Conservation (phyloP, 2,797 vertebrate genomes). For the Schizothorax lantsangensis region DNA sequence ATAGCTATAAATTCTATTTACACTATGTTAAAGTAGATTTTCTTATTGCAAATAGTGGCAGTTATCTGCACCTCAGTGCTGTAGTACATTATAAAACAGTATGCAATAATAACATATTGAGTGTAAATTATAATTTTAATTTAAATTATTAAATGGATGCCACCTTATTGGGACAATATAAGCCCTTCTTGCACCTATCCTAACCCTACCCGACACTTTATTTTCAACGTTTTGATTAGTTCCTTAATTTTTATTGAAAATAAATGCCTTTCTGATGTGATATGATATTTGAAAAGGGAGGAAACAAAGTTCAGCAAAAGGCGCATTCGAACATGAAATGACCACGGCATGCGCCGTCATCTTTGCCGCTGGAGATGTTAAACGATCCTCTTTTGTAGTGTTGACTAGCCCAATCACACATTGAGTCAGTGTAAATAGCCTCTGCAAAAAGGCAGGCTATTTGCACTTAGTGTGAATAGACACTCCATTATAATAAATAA, state of each 20-base stretch:
- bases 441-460: not conserved
- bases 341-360: too few species aligned
- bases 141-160: not conserved
- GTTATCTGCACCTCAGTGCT: not conserved
- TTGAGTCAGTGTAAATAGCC: not conserved
- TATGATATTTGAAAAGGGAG: not conserved
- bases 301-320: too few species aligned
- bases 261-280: not conserved
- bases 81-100: not conserved
- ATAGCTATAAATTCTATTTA: not conserved
- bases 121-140: not conserved
- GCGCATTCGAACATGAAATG: too few species aligned
- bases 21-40: not conserved
- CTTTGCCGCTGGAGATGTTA: too few species aligned
- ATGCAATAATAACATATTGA: not conserved
- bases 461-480: not conserved
- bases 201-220: not conserved
- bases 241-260: too few species aligned
- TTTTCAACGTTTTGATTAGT: too few species aligned
- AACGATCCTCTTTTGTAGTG: not conserved
- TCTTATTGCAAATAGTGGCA: too few species aligned
- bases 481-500: not conserved
- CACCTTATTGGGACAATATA: not conserved
- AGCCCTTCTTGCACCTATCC: not conserved
- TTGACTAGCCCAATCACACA: not conserved